Evolutionary conservation across 2,113 vertebrate genomes (phyloP).

Genomic region (Vidua chalybeata): DNA sequence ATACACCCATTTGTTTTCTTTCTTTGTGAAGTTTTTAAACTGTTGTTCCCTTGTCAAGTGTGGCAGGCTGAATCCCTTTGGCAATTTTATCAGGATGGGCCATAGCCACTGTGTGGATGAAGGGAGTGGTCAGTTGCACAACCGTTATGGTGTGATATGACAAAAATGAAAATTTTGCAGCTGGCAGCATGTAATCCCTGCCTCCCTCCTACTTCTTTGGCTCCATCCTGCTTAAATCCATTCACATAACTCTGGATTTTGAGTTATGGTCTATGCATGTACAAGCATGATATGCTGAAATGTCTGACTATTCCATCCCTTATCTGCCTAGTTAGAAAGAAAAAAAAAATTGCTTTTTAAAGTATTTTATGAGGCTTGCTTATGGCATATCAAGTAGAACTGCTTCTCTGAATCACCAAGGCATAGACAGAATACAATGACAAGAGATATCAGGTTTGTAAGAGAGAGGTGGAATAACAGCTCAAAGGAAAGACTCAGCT

Average conservation of each 20-base stretch:
- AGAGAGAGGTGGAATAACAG: not conserved
- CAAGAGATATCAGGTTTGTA: not conserved
- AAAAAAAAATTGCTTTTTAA: not conserved
- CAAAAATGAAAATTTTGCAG: slow-evolving; percentile 34
- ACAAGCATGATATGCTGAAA: slow-evolving; percentile 11
- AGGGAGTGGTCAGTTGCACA: not conserved
- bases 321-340: not conserved
- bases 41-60: slow-evolving; percentile 6
- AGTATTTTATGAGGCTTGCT: not conserved
- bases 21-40: slow-evolving; percentile 24
- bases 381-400: not conserved
- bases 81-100: slow-evolving; percentile 16
- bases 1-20: slow-evolving; percentile 33
- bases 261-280: slow-evolving; percentile 6
- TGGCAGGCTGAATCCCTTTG: not conserved
- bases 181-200: slow-evolving; percentile 33
- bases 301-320: not conserved
- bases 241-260: slow-evolving; percentile 32
- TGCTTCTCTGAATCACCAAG: not conserved
- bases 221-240: slow-evolving; percentile 13
- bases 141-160: not conserved
- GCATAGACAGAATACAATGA: not conserved
- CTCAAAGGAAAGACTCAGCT: not conserved
- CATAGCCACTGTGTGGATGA: not conserved
- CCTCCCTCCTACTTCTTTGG: not conserved